Base-by-base conservation (phyloP, 35 echinoderm and acorn worm genomes). In the Apostichopus japonicus region DNA sequence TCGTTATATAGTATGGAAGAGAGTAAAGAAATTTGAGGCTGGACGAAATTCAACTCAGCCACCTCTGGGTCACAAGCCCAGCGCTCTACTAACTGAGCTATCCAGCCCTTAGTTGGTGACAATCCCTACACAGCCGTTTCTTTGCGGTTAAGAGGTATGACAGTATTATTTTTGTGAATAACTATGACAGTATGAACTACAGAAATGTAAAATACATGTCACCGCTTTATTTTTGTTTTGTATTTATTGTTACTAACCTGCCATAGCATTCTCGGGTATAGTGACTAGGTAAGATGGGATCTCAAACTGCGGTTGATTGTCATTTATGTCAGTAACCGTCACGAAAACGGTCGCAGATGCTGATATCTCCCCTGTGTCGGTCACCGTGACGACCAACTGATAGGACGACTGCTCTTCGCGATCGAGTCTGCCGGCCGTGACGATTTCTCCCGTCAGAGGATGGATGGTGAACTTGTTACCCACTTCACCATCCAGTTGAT, bases 401-500 rank as follows among this genome's bases (percentile, higher is more conserved):
- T 99, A 99, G 4, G 61, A 92, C 8, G 87, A 52, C 80, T 96
- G 93, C 14, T 82, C 79, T 58, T 99, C 97, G 13, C 97, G 79
- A 62, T 99, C 95, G 6, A 99, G 75, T 56, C 80, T 84, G 53
- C 95, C 95, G 61, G 95, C 90, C 24, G 95, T 96, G 11, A 95
- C 90, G 53, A 99, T 96, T 24, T 94, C 79, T 8, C 97, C 97
- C 6, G 91, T 93, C 19, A 99, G 65, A 6, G 93, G 95, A 80
- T 96, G 72, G 51, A 99, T 99, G 75, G 95, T 96, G 77, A 99
- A 99, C 86, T 96, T 94, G 59, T 78, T 90, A 53, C 93, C 95
- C 1, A 98, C 92, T 56, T 95, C 94, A 79, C 81, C 87, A 77
- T 95, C 92, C 16, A 98, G 90, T 86, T 86, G 90, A 79, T 98